Evolutionary conservation across 2,888 invertebrate genomes (phyloP).

Genomic region (Amorpha juglandis): DNA sequence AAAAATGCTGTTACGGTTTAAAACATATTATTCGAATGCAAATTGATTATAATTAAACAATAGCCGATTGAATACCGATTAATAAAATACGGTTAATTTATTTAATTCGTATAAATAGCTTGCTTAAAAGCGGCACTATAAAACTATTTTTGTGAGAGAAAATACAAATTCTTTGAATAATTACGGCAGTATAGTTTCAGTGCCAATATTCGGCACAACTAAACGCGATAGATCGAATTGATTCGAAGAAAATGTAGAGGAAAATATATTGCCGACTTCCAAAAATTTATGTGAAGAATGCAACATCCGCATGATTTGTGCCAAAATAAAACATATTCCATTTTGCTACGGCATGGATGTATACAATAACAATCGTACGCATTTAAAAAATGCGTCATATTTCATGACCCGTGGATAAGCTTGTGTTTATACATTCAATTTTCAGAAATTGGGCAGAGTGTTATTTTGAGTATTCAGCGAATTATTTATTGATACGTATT

Average conservation of each 20-base stretch:
- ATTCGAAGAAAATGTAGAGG: constrained; percentile 20
- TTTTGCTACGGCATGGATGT: constrained; percentile 21
- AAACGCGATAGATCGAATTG: not conserved
- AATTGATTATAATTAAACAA: not conserved
- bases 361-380: constrained; percentile 30
- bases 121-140: no score
- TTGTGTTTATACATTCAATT: constrained; percentile 3
- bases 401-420: constrained; percentile 24
- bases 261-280: not conserved
- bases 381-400: constrained; percentile 30
- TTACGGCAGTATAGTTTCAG: not conserved
- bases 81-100: no score
- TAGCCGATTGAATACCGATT: no score
- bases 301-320: constrained; percentile 8
- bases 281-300: not conserved
- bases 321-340: constrained; percentile 24
- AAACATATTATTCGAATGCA: not conserved
- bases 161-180: not conserved
- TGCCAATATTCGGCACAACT: not conserved
- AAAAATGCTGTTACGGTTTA: not conserved
- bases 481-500: constrained; percentile 9
- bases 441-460: constrained; percentile 14
- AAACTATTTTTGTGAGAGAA: not conserved
- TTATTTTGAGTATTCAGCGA: constrained; percentile 19
- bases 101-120: no score